Conservation (phyloP, 2,888 invertebrate species). For the Callosobruchus maculatus region DNA sequence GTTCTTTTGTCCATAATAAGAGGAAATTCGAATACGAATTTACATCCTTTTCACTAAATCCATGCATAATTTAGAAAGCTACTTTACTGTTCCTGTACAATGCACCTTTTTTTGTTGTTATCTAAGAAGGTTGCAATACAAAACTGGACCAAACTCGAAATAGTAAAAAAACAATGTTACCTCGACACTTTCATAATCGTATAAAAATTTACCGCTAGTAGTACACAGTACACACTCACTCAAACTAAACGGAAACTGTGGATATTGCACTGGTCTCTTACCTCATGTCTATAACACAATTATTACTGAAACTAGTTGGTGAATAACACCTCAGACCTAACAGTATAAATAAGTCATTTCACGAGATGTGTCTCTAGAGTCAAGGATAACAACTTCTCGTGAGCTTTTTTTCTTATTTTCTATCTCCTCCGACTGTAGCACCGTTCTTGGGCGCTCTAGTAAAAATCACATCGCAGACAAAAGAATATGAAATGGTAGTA, state of each 20-base stretch:
- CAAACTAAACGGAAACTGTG: background rate
- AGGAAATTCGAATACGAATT: slow-evolving; percentile 28
- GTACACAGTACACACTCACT: background rate
- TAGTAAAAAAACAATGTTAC: background rate
- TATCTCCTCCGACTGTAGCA: background rate
- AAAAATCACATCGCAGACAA: background rate
- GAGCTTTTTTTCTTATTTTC: background rate
- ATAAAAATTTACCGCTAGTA: background rate
- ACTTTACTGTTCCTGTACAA: slow-evolving; percentile 14
- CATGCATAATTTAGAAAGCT: slow-evolving; percentile 30
- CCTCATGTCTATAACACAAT: slow-evolving; percentile 22
- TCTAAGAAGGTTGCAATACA: background rate
- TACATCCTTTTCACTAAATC: slow-evolving; percentile 29
- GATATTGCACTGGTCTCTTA: slow-evolving; percentile 14
- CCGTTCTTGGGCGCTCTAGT: background rate
- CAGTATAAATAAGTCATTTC: slow-evolving; percentile 31
- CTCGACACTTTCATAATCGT: slow-evolving; percentile 3
- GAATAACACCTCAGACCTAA: slow-evolving; percentile 25
- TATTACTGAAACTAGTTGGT: slow-evolving; percentile 7
- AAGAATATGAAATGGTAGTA: background rate
- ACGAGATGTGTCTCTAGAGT: slow-evolving; percentile 41
- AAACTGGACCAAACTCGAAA: slow-evolving; percentile 1
- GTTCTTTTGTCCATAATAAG: slow-evolving; percentile 29
- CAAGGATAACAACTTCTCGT: slow-evolving; percentile 45
- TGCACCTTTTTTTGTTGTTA: slow-evolving; percentile 17